A percentile compares a stretch with the other conserved stretches of the same genome.
Conservation (phyloP, 2,797 vertebrate genomes). For the Propithecus perrieri region DNA sequence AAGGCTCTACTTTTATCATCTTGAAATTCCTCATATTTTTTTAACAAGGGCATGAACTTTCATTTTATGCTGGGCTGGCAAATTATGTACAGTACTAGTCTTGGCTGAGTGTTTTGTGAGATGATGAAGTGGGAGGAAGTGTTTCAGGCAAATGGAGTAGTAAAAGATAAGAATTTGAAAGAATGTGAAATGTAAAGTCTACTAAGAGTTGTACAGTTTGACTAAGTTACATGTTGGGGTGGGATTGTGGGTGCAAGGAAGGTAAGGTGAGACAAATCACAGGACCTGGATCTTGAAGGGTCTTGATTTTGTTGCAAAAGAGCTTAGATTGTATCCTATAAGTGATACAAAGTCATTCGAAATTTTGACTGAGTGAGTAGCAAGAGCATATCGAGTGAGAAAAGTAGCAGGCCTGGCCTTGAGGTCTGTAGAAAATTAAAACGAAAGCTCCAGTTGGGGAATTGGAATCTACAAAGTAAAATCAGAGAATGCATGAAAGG, state of each 20-base stretch:
- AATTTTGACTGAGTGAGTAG: neutral
- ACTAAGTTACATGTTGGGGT: neutral
- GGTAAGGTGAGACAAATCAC: neutral
- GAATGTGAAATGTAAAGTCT: neutral
- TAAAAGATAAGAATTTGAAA: neutral
- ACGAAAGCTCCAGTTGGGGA: neutral
- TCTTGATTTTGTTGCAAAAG: neutral
- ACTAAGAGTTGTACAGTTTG: neutral
- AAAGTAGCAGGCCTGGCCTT: neutral
- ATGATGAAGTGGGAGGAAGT: neutral
- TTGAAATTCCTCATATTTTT: neutral
- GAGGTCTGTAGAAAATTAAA: neutral
- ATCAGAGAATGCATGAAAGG: neutral
- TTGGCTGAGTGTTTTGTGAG: neutral
- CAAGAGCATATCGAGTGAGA: neutral
- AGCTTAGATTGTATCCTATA: neutral
- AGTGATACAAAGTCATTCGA: neutral
- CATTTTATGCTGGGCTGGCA: neutral
- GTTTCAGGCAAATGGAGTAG: neutral
- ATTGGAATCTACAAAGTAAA: neutral
- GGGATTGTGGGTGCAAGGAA: neutral
- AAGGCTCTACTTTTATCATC: neutral
- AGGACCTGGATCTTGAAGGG: neutral
- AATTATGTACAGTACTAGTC: neutral
- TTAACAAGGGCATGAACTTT: neutral